Evolutionary conservation across 2,113 vertebrate species (phyloP).

Genomic region (Pedetes capensis): DNA sequence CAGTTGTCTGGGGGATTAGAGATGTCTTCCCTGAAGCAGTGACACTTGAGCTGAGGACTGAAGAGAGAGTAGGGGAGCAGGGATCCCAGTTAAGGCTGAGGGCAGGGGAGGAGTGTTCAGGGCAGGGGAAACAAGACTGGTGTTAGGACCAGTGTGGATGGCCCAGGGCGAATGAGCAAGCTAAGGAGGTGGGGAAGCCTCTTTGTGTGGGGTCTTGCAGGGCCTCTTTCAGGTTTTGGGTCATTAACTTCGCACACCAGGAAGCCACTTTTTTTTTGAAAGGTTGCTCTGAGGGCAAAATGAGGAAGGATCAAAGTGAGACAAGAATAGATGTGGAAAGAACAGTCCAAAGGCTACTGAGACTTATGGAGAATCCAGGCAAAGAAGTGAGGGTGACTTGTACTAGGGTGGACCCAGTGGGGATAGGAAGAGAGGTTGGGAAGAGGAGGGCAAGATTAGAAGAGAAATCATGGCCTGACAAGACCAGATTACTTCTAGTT

Average conservation of each 20-base stretch:
- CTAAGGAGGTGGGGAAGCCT: neutral
- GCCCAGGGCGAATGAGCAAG: neutral
- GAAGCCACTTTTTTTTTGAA: neutral
- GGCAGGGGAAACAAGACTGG: neutral
- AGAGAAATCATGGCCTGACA: neutral
- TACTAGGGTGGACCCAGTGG: neutral
- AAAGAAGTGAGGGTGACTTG: neutral
- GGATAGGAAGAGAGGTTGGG: neutral
- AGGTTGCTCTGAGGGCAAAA: neutral
- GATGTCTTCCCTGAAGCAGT: neutral
- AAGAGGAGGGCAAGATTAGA: neutral
- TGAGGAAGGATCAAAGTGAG: neutral
- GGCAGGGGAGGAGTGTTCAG: neutral
- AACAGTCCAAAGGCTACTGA: neutral
- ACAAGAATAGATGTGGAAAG: neutral
- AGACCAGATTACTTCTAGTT: neutral
- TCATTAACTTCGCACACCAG: neutral
- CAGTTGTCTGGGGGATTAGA: neutral
- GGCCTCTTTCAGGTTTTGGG: neutral
- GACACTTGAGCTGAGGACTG: neutral
- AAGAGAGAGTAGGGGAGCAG: neutral
- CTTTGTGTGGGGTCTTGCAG: neutral
- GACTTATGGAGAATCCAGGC: neutral
- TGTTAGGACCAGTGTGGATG: neutral
- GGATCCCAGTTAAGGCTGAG: neutral